Evolutionary conservation across 2,797 vertebrate species (phyloP), one percentile per base, ranked within the genome.

Genomic region (Eidolon dupreanum): DNA sequence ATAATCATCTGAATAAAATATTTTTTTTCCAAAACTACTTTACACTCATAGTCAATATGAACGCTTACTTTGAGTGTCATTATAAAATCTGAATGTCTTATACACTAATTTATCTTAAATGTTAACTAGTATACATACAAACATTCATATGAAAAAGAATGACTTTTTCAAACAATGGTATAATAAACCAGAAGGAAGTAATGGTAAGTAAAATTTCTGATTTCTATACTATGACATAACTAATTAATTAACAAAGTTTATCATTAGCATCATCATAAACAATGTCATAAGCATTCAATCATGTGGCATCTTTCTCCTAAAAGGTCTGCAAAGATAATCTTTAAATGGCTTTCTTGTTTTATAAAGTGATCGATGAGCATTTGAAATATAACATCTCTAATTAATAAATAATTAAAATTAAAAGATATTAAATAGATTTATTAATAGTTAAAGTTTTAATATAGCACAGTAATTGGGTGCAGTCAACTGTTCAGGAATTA

Each of bases 341-440:
- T 77, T 88, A 90, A 59, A 28, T 38, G 31, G 10, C 70, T 92
- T 97, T 86, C 61, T 16, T 73, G 28, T 41, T 85, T 86, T 85
- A 90, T 16, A n/a, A 66, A 74, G 26, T 85, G 57, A 71, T 46
- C 59, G 85, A 38, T 53, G 17, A 70, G 24, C 11, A 90, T 53
- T 31, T 75, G 28, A 88, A 93, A 63, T 68, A 70, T 49, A 41
- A n/a, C 46, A 71, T 85, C 53, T 24, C 38, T 91, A 71, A 87
- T 70, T 63, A 68, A 77, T 33, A 88, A 24, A 61, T 49, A 88
- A 91, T 81, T 94, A 75, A 88, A 9, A 84, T 75, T 53, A 81
- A 77, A 91, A 88, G 46, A 24, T 19, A 82, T 78, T 73, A 28
- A 81, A 19, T 38, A 61, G 19, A 13, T 33, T 59, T 79, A 46